phyloP scores from a whole-genome alignment of 2,888 invertebrate species.

The Eupithecia inturbata region DNA sequence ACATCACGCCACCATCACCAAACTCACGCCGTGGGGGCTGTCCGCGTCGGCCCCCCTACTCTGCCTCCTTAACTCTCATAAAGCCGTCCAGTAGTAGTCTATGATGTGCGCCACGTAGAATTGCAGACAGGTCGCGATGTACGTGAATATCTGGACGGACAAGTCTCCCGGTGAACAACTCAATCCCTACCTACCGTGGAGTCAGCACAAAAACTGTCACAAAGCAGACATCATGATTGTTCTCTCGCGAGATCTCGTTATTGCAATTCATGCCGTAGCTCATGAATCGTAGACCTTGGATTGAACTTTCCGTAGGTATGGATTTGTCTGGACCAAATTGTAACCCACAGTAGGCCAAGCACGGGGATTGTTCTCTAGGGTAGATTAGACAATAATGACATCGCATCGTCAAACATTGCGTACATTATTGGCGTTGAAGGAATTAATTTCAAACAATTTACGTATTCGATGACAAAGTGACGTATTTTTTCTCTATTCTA shows the following conservation, averaged over 20 bases:
- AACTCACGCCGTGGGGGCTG: conserved; percentile 19
- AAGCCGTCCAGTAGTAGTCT: conserved; percentile 73
- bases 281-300: not conserved
- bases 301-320: not conserved
- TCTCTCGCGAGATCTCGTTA: not conserved
- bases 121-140: conserved; percentile 76
- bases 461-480: too few relatives aligned
- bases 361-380: too few relatives aligned
- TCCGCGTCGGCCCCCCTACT: conserved; percentile 16
- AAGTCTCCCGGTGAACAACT: conserved; percentile 6
- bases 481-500: too few relatives aligned
- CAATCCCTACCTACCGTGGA: not conserved
- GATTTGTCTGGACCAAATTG: not conserved
- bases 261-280: not conserved
- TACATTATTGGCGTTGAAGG: too few relatives aligned
- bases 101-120: conserved; percentile 80
- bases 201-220: not conserved
- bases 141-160: conserved; percentile 69
- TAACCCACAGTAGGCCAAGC: too few relatives aligned
- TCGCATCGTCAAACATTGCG: too few relatives aligned
- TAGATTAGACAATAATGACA: too few relatives aligned
- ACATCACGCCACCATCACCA: conserved; percentile 33
- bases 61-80: conserved; percentile 44
- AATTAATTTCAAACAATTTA: too few relatives aligned
- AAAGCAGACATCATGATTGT: not conserved